Evolutionary conservation across 2,797 vertebrate species (phyloP).

Genomic region (Gallinago solitaria): DNA sequence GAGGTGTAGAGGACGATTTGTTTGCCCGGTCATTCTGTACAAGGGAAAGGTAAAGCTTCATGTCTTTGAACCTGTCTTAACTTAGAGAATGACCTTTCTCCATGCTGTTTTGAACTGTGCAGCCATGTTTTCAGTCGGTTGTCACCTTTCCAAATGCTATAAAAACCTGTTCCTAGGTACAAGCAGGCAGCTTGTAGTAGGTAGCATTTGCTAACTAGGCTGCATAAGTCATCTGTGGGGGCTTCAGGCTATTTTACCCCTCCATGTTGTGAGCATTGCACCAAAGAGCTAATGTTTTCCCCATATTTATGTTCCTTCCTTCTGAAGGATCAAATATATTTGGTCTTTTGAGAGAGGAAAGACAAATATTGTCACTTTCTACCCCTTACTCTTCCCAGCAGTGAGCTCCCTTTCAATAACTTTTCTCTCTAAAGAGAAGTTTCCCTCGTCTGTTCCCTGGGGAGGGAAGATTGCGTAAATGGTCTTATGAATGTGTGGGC

Average conservation of each 20-base stretch:
- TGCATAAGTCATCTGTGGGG: neutral
- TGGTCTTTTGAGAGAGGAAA: neutral
- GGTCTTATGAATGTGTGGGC: neutral
- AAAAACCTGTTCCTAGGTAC: neutral
- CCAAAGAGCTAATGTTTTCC: neutral
- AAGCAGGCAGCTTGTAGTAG: neutral
- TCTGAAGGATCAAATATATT: neutral
- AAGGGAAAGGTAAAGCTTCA: constrained; percentile 89
- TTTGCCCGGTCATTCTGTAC: constrained; percentile 97
- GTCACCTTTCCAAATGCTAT: neutral
- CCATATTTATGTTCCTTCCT: neutral
- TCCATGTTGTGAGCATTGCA: neutral
- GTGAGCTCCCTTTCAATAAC: neutral
- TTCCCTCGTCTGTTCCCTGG: neutral
- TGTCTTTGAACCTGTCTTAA: neutral
- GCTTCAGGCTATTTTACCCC: neutral
- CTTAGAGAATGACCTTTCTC: neutral
- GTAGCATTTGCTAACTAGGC: neutral
- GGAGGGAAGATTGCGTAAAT: neutral
- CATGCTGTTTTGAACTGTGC: neutral
- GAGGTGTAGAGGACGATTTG: constrained; percentile 93
- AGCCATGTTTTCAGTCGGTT: neutral
- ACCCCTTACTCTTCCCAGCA: neutral
- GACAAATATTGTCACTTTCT: neutral
- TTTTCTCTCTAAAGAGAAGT: neutral